phyloP scores from a whole-genome alignment of 2,113 vertebrate genomes.

The Grammomys dolichurus region DNA sequence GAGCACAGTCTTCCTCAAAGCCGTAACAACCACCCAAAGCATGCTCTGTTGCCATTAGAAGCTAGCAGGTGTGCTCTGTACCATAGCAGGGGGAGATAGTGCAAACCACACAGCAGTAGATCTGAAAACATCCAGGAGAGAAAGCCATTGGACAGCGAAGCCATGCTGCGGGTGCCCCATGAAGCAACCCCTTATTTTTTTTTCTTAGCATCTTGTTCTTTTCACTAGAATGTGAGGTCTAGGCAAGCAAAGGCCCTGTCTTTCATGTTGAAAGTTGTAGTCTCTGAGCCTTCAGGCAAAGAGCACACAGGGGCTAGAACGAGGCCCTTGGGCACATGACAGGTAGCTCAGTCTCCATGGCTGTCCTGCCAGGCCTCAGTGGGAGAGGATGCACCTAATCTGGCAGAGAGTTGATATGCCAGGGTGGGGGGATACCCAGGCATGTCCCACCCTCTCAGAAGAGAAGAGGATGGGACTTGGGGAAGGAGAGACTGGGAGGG shows the following conservation, averaged over 20 bases:
- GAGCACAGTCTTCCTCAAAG: not conserved
- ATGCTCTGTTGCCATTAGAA: not conserved
- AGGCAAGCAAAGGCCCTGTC: not conserved
- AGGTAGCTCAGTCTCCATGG: no score
- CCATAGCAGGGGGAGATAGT: constrained; percentile 19
- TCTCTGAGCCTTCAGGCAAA: not conserved
- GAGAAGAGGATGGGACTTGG: no score
- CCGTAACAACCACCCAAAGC: not conserved
- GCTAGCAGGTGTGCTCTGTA: not conserved
- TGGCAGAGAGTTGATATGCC: no score
- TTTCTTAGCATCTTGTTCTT: not conserved
- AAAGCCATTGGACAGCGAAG: not conserved
- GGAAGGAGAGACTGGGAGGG: no score
- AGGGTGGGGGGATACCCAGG: no score
- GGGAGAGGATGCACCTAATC: no score
- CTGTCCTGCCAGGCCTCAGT: no score
- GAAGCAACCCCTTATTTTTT: not conserved
- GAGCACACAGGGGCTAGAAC: no score
- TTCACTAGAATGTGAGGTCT: not conserved
- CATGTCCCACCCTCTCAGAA: no score
- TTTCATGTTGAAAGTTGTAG: not conserved
- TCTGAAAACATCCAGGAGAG: not conserved
- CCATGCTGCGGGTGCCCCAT: not conserved
- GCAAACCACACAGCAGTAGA: not conserved
- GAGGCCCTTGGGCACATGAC: no score